Conservation (phyloP, 2,113 vertebrate genomes). For the Arizona elegans region DNA sequence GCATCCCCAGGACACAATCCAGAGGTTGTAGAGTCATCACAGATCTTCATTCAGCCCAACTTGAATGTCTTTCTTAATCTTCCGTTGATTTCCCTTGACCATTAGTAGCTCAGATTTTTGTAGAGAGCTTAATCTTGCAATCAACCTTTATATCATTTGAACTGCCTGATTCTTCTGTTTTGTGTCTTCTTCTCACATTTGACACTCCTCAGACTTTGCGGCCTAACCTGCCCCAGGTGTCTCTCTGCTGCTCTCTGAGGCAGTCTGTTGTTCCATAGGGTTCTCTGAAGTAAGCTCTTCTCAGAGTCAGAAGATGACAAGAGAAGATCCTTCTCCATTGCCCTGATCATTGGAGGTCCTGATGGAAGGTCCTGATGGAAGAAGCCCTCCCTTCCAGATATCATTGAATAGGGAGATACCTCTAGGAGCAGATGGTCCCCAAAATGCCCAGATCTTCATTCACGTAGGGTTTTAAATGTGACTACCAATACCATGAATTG, state of each 20-base stretch:
- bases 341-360: neutral
- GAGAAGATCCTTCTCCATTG: neutral
- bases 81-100: too few species aligned
- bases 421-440: neutral
- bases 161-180: too few species aligned
- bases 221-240: neutral
- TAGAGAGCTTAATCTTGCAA: too few species aligned
- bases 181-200: too few species aligned
- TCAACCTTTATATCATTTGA: too few species aligned
- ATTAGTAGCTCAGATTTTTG: too few species aligned
- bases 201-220: neutral
- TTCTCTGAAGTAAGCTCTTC: neutral
- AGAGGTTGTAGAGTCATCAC: neutral
- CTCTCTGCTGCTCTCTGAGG: neutral
- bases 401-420: neutral
- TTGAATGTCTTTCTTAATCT: too few species aligned
- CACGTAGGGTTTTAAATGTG: neutral
- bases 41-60: neutral
- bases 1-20: neutral
- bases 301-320: neutral
- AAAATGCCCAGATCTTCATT: neutral
- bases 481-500: neutral
- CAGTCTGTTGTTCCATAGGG: neutral
- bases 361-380: neutral
- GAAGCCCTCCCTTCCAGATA: neutral